phyloP scores from a whole-genome alignment of 2,888 invertebrate species.

The Cheilosia urbana region DNA sequence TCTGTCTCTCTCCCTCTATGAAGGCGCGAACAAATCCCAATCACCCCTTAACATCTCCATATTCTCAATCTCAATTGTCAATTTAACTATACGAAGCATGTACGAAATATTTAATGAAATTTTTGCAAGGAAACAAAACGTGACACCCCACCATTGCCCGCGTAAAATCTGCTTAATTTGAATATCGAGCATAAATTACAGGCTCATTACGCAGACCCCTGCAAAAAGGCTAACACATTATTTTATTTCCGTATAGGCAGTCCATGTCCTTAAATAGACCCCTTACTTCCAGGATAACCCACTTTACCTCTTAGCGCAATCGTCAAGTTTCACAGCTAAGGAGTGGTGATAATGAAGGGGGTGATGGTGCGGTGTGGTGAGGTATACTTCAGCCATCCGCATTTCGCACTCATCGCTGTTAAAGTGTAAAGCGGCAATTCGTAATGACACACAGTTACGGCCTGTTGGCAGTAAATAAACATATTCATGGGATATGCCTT shows the following conservation, averaged over 20 bases:
- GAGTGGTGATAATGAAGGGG: slow-evolving; percentile 9
- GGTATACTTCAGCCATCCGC: slow-evolving; percentile 1
- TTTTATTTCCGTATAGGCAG: slow-evolving; percentile 57
- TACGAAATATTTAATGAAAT: slow-evolving; percentile 64
- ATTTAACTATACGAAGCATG: slow-evolving; percentile 58
- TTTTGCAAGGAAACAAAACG: slow-evolving; percentile 29
- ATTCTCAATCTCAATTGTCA: slow-evolving; percentile 28
- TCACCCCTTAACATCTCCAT: slow-evolving; percentile 51
- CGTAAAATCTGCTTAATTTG: slow-evolving; percentile 68
- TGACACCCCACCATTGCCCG: slow-evolving; percentile 35
- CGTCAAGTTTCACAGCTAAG: slow-evolving; percentile 1
- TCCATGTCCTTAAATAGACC: slow-evolving; percentile 51
- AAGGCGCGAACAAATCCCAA: slow-evolving; percentile 50
- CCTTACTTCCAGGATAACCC: slow-evolving; percentile 31
- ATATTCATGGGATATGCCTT: slow-evolving; percentile 31
- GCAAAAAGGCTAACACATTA: slow-evolving; percentile 27
- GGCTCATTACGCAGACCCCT: slow-evolving; percentile 51
- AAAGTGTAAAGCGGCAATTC: slow-evolving; percentile 43
- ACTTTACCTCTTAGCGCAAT: not conserved
- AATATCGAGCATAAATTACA: slow-evolving; percentile 71
- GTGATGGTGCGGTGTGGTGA: not conserved
- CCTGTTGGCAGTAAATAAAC: slow-evolving; percentile 39
- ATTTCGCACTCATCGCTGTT: not conserved
- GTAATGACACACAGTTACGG: slow-evolving; percentile 24
- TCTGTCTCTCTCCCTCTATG: not conserved